Evolutionary conservation across 1,140 invertebrate genomes (phyloP).

Genomic region (Euglossa dilemma): DNA sequence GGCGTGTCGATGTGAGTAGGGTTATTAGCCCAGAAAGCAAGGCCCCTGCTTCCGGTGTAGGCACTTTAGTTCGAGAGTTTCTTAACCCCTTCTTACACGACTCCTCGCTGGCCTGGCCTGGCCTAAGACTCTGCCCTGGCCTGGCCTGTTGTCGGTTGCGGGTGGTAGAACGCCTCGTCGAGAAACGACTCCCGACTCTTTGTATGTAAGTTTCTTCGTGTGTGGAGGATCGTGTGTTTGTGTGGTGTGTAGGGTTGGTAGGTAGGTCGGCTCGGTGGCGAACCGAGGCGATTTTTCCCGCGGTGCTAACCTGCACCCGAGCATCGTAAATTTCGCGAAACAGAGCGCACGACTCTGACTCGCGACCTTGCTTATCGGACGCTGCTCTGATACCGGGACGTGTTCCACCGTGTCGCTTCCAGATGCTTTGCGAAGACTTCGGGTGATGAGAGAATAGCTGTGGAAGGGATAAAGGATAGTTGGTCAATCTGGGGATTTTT

Average conservation of each 20-base stretch:
- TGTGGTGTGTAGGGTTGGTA: constrained; percentile 55
- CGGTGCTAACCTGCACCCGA: constrained; percentile 34
- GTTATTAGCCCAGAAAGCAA: constrained; percentile 83
- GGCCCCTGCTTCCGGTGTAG: constrained; percentile 82
- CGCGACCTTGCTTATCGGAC: constrained; percentile 56
- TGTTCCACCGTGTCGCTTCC: neutral
- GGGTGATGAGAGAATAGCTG: neutral
- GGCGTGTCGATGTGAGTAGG: constrained; percentile 79
- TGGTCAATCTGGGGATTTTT: no score
- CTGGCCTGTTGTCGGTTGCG: constrained; percentile 64
- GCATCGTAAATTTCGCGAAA: constrained; percentile 59
- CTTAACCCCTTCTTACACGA: constrained; percentile 80
- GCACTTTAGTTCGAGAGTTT: constrained; percentile 81
- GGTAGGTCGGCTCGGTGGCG: constrained; percentile 45
- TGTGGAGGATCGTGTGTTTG: neutral
- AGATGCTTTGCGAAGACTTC: neutral
- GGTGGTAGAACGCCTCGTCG: constrained; percentile 64
- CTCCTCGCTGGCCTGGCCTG: constrained; percentile 70
- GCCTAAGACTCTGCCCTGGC: constrained; percentile 65
- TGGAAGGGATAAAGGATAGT: no score
- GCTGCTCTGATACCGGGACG: constrained; percentile 5
- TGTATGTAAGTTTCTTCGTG: no score
- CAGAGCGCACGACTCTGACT: constrained; percentile 56
- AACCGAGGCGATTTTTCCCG: constrained; percentile 49
- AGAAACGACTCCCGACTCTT: constrained; percentile 33